Evolutionary conservation across 2,113 vertebrate genomes (phyloP), one percentile per base, ranked within the genome.

Genomic region (Cavia aperea): DNA sequence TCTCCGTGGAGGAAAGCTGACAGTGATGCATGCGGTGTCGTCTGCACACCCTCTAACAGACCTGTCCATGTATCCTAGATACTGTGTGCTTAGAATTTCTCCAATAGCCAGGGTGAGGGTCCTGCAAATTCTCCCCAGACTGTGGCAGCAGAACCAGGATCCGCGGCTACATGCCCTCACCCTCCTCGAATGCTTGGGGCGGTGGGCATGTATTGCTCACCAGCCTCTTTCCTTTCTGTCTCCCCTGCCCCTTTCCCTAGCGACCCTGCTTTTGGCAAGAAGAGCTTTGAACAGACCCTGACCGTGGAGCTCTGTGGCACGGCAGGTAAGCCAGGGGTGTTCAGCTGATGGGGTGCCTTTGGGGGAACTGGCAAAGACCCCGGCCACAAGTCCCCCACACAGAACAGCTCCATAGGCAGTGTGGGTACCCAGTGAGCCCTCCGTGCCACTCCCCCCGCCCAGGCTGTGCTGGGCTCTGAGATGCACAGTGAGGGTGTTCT

Each of bases 271-370:
- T 98, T 98, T 94, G 97, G 96, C 95, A 98, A 97, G 97, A 98
- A 98, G 97, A 97, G 97, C 94, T 99, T 99, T 70, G 99, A 99
- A 97, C 98, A 98, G 93, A 97, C 98, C 86, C 97, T 99, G 96
- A 98, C 98, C 0, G 98, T 99, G 97, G 99, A 99, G 95, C 98
- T 99, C 86, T 99, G 99, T 92, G 99, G 99, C 96, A 99, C 99
- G 2, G 99, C 99, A 98, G 99, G 99, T 99, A 98, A 97, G 97
- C 83, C 6, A 60, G 3, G 1, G 68, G n/a, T 54, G 36, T 26
- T 49, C 81, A 2, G 51, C 19, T 68, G 77, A 54, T 43, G 65
- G 51, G 81, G 26, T 68, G 31, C 70, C 78, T 58, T 39, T 5
- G 73, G 60, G 77, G 65, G 81, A 39, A 46, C n/a, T 14, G 43